A percentile compares a stretch with the other conserved stretches of the same genome.
Evolutionary conservation across 2,113 vertebrate genomes (phyloP).

Genomic region (Mesocricetus auratus): DNA sequence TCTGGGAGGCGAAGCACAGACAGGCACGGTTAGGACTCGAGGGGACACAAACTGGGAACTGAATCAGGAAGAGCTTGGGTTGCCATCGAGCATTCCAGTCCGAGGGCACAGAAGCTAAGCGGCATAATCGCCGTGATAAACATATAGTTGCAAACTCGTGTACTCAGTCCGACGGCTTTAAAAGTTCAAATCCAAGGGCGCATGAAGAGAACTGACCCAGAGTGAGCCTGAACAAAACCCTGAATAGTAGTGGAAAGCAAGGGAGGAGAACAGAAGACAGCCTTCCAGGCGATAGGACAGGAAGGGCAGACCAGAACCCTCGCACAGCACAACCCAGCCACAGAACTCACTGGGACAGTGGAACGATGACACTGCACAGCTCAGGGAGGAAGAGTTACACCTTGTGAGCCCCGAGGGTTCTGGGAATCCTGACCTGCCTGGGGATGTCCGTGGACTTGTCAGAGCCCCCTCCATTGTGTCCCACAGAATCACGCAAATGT

Average conservation of each 20-base stretch:
- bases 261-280: neutral
- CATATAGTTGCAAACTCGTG: neutral
- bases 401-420: neutral
- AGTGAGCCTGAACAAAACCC: neutral
- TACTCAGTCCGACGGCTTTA: slow-evolving; percentile 27
- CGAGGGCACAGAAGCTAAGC: neutral
- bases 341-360: neutral
- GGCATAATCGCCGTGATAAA: neutral
- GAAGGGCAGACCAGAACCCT: neutral
- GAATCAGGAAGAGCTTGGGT: neutral
- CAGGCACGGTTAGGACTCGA: neutral
- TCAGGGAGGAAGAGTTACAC: neutral
- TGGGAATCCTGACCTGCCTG: neutral
- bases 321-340: neutral
- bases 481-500: neutral
- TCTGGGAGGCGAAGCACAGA: neutral
- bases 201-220: neutral
- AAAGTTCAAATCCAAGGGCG: neutral
- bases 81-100: neutral
- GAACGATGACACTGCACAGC: too few relatives aligned
- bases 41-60: neutral
- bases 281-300: fast-evolving
- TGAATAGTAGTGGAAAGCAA: neutral
- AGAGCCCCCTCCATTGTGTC: neutral
- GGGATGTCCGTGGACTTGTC: neutral